These are phyloP conservation scores for Mythimna lalbum DNA, from an alignment of 2,888 invertebrate genomes.

Conservation along the genomic window DNA sequence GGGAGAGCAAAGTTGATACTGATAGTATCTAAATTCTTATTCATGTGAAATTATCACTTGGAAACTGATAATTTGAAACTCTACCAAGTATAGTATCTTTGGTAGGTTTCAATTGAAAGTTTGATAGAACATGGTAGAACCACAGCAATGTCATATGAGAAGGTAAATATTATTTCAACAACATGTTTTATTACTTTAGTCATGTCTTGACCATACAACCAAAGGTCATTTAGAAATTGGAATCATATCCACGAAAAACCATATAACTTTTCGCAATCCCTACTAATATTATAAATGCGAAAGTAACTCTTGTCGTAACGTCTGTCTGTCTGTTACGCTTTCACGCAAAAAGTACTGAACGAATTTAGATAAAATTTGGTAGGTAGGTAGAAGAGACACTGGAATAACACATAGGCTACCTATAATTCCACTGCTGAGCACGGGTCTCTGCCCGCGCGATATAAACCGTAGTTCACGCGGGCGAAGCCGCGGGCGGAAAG, in stretches of 20 bases:
- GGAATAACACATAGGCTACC: too few species aligned
- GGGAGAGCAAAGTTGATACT: background rate
- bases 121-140: background rate
- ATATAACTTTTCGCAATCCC: conserved; percentile 32
- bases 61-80: too few species aligned
- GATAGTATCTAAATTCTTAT: background rate
- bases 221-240: conserved; percentile 9
- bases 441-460: too few species aligned
- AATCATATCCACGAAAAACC: conserved; percentile 16
- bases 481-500: too few species aligned
- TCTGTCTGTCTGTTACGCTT: too few species aligned
- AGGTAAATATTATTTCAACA: background rate
- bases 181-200: background rate
- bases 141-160: background rate
- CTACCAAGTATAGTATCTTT: background rate
- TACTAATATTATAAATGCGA: too few species aligned
- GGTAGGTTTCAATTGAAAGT: background rate
- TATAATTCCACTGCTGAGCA: too few species aligned
- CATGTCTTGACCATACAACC: background rate
- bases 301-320: too few species aligned
- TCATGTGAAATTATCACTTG: background rate
- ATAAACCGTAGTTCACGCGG: too few species aligned
- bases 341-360: too few species aligned
- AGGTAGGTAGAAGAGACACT: too few species aligned
- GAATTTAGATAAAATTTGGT: too few species aligned